A percentile compares a stretch with the other conserved stretches of the same genome.
phyloP scores from a whole-genome alignment of 2,888 invertebrate species.

The Melangyna quadrimaculata region DNA sequence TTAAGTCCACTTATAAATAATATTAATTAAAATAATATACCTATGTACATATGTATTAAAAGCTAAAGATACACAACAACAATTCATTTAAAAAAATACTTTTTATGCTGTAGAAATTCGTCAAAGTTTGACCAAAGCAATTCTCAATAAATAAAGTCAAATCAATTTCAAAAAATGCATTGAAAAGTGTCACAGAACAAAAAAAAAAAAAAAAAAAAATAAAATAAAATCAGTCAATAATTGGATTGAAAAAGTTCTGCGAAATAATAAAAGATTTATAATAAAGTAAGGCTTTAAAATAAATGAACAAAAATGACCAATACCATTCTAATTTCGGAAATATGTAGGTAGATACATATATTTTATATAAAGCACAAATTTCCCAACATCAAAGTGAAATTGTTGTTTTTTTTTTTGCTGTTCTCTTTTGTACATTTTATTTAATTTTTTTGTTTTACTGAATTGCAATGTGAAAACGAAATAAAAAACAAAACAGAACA shows the following conservation, averaged over 20 bases:
- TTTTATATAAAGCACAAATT: no score
- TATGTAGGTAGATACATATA: not conserved
- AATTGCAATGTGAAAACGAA: conserved; percentile 23
- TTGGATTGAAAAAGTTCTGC: not conserved
- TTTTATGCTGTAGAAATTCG: not conserved
- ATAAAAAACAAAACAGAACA: not conserved
- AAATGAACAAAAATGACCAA: not conserved
- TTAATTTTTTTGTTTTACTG: not conserved
- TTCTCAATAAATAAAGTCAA: not conserved
- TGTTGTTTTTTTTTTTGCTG: not conserved
- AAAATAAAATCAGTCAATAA: not conserved
- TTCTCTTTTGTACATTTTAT: not conserved
- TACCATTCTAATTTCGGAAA: not conserved
- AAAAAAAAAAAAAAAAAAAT: not conserved
- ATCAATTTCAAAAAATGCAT: not conserved
- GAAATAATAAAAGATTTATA: not conserved
- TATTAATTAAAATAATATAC: no score
- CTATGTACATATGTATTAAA: no score
- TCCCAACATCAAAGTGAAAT: conserved; percentile 11
- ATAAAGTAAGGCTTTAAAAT: no score
- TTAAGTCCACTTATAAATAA: no score
- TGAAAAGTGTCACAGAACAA: not conserved
- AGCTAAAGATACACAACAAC: no score
- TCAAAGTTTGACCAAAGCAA: not conserved
- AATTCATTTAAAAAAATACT: no score